Evolutionary conservation across 2,113 vertebrate genomes (phyloP).

Genomic region (Muntiacus reevesi): DNA sequence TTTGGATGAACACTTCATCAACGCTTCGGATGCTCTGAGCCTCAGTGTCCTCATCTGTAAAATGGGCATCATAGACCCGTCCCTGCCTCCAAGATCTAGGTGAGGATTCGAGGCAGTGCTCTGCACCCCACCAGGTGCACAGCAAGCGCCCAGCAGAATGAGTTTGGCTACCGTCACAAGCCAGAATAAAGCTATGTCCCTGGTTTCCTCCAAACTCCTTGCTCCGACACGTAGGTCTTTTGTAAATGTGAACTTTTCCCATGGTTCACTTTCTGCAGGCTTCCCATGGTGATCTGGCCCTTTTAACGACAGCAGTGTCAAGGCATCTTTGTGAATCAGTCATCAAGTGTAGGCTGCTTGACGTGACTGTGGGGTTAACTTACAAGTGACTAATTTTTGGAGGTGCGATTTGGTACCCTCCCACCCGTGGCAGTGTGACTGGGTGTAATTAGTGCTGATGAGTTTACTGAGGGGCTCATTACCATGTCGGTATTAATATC

Average conservation of each 20-base stretch:
- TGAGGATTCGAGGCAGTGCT: not conserved
- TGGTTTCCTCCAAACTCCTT: not conserved
- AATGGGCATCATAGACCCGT: not conserved
- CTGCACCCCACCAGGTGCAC: not conserved
- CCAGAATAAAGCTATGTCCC: not conserved
- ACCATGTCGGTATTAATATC: constrained; percentile 72
- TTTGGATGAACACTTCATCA: not conserved
- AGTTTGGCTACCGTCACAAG: not conserved
- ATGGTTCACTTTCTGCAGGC: not conserved
- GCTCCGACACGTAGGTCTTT: not conserved
- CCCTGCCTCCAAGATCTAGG: not conserved
- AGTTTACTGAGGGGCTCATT: constrained; percentile 69
- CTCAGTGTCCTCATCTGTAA: not conserved
- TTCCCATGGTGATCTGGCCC: constrained; percentile 45
- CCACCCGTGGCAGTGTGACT: constrained; percentile 38
- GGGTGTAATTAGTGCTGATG: constrained; percentile 59
- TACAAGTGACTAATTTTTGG: constrained; percentile 70
- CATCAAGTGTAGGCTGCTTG: constrained; percentile 62
- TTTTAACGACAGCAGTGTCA: constrained; percentile 40
- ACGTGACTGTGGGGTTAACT: constrained; percentile 58
- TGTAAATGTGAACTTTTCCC: constrained; percentile 22
- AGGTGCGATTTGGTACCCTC: constrained; percentile 49
- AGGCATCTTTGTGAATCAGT: constrained; percentile 62
- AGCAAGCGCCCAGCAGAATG: not conserved
- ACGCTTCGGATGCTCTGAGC: not conserved